Evolutionary conservation across 1,140 invertebrate species (phyloP).

Genomic region (Magallana gigas): DNA sequence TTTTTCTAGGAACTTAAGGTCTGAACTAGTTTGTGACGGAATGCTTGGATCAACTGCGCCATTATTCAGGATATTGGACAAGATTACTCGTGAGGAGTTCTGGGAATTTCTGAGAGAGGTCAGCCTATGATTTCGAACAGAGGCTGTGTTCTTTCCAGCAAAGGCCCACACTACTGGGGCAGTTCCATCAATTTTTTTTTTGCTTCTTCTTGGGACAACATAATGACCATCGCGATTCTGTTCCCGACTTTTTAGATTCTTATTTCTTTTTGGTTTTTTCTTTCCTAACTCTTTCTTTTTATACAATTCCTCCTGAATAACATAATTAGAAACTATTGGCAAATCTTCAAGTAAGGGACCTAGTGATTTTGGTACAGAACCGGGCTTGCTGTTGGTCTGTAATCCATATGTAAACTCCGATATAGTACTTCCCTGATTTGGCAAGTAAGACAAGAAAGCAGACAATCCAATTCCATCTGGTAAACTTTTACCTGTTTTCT

Average conservation of each 20-base stretch:
- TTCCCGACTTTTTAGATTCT: background rate
- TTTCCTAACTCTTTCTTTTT: conserved; percentile 34
- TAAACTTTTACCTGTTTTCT: conserved; percentile 32
- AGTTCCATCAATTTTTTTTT: conserved; percentile 27
- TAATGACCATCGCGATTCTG: background rate
- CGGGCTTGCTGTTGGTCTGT: background rate
- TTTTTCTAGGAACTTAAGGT: conserved; percentile 39
- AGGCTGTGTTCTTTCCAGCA: conserved; percentile 62
- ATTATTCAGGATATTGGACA: background rate
- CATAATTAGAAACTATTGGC: conserved; percentile 28
- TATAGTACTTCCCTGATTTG: conserved; percentile 24
- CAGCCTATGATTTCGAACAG: conserved; percentile 63
- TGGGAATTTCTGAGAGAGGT: conserved; percentile 53
- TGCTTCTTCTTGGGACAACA: conserved; percentile 7
- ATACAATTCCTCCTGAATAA: conserved; percentile 18
- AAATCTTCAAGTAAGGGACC: background rate
- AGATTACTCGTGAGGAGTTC: conserved; percentile 10
- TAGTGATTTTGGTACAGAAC: background rate
- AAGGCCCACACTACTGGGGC: conserved; percentile 62
- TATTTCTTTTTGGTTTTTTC: conserved; percentile 16
- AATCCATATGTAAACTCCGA: conserved; percentile 13
- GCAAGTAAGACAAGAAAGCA: background rate
- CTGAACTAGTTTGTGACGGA: background rate
- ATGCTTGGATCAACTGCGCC: background rate
- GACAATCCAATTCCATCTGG: conserved; percentile 22